These are phyloP conservation scores for Polyploca ridens DNA, from an alignment of 2,888 invertebrate species.

Conservation along the genomic window DNA sequence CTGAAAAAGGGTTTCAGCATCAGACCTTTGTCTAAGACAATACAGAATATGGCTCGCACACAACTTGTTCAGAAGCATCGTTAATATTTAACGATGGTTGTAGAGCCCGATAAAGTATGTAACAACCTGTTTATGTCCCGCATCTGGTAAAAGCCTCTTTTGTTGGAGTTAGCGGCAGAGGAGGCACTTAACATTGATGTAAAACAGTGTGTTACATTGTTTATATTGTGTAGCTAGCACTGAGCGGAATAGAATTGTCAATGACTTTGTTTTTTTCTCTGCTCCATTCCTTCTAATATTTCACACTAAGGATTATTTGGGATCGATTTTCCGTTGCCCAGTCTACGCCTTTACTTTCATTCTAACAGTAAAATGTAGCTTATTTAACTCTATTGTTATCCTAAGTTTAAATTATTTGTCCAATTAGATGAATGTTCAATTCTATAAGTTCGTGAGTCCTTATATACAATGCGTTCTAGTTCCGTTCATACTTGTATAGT, in stretches of 20 bases:
- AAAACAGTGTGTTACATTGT: slow-evolving; percentile 10
- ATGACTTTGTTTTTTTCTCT: neutral
- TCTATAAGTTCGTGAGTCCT: neutral
- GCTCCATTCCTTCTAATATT: neutral
- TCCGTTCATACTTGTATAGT: too few relatives aligned
- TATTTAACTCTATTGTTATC: too few relatives aligned
- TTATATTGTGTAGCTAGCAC: neutral
- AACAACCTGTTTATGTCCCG: slow-evolving; percentile 8
- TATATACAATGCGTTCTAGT: too few relatives aligned
- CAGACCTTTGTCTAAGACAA: neutral
- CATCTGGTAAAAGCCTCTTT: slow-evolving; percentile 3
- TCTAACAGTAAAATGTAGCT: too few relatives aligned
- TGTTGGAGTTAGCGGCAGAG: neutral
- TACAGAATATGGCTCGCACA: neutral
- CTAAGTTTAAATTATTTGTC: too few relatives aligned
- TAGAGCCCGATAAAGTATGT: slow-evolving; percentile 7
- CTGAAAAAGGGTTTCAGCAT: neutral
- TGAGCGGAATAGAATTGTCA: neutral
- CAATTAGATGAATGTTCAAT: neutral
- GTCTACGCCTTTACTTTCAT: too few relatives aligned
- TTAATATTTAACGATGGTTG: slow-evolving; percentile 11
- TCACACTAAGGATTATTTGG: neutral
- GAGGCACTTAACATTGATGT: slow-evolving; percentile 10
- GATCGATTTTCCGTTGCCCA: too few relatives aligned
- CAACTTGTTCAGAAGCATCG: slow-evolving; percentile 7